Percentiles rank a stretch among this genome's conserved stretches.
phyloP scores from a whole-genome alignment of 2,888 invertebrate species.

The Tridacna crocea region DNA sequence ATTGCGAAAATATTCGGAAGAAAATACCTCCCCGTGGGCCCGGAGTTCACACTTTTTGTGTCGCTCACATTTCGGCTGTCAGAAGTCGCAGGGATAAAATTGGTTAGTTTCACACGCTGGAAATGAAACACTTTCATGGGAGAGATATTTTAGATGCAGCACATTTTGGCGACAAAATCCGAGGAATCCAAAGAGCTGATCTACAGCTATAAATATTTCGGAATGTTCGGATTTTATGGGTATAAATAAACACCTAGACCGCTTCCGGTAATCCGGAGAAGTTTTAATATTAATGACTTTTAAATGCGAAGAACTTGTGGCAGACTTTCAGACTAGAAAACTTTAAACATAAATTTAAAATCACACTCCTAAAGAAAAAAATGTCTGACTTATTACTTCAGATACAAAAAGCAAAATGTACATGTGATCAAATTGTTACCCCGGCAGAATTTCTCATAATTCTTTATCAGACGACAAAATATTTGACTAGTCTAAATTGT shows the following conservation, averaged over 20 bases:
- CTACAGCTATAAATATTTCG: conserved; percentile 20
- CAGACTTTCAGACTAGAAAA: conserved; percentile 18
- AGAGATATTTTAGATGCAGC: conserved; percentile 26
- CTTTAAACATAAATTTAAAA: conserved; percentile 21
- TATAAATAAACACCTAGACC: conserved; percentile 17
- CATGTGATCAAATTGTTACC: background rate
- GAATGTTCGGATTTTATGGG: conserved; percentile 20
- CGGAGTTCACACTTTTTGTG: conserved; percentile 47
- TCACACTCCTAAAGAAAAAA: background rate
- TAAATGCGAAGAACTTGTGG: background rate
- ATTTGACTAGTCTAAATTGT: background rate
- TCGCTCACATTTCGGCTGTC: conserved; percentile 58
- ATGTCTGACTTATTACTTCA: background rate
- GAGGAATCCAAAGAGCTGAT: background rate
- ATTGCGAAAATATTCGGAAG: conserved; percentile 46
- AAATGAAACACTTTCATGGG: conserved; percentile 57
- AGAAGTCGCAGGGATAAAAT: conserved; percentile 50
- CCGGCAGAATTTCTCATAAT: background rate
- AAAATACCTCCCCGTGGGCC: conserved; percentile 47
- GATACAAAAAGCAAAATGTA: background rate
- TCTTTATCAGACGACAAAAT: background rate
- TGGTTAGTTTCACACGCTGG: conserved; percentile 55
- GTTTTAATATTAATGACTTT: conserved; percentile 22
- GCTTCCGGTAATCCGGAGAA: conserved; percentile 9
- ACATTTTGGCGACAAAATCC: conserved; percentile 28